A percentile compares a stretch with the other conserved stretches of the same genome.
Evolutionary conservation across 92 coral and sea anemone species (phyloP).

Genomic region (Isaurus tuberculatus): DNA sequence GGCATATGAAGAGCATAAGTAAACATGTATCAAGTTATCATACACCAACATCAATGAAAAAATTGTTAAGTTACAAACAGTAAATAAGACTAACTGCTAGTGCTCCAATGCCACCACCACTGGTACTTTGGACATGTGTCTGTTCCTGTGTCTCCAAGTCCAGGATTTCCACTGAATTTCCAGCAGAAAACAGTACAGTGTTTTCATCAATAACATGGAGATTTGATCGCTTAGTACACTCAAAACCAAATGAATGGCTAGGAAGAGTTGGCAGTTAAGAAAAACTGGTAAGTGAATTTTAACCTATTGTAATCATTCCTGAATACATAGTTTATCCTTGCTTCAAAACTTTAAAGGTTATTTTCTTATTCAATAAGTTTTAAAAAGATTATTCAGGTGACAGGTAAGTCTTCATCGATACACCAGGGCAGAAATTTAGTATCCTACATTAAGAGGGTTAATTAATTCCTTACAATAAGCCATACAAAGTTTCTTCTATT

Average conservation of each 20-base stretch:
- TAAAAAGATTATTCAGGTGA: too few relatives aligned
- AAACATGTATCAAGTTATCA: neutral
- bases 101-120: slow-evolving; percentile 97
- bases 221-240: slow-evolving; percentile 96
- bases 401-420: too few relatives aligned
- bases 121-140: slow-evolving; percentile 87
- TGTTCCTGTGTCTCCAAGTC: slow-evolving; percentile 93
- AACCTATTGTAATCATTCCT: neutral
- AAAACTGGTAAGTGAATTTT: neutral
- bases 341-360: too few relatives aligned
- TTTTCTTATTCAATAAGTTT: too few relatives aligned
- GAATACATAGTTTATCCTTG: neutral
- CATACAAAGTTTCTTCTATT: too few relatives aligned
- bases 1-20: too few relatives aligned
- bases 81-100: slow-evolving; percentile 80
- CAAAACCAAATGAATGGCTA: slow-evolving; percentile 99
- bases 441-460: too few relatives aligned
- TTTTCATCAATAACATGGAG: slow-evolving; percentile 92
- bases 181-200: slow-evolving; percentile 91
- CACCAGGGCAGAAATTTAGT: too few relatives aligned
- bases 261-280: slow-evolving; percentile 40
- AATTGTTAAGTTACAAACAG: neutral
- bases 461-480: too few relatives aligned
- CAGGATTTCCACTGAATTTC: slow-evolving; percentile 87
- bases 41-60: neutral